Base-by-base conservation (phyloP, 2,888 invertebrate genomes). In the Drosophila nigricruria region DNA sequence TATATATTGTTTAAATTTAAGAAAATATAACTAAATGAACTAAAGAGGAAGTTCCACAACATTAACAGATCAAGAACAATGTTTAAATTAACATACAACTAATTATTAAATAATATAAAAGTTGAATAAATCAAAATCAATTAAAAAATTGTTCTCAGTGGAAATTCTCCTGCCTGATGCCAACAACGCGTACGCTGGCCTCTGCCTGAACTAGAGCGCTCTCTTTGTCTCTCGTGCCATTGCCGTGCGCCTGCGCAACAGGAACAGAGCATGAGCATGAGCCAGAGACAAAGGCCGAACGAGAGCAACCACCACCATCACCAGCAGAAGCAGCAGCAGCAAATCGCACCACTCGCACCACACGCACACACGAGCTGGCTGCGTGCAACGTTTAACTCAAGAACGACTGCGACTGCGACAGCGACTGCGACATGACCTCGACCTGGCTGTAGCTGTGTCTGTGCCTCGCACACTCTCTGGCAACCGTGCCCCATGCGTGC, bases 401-500 rank as follows among this genome's bases (percentile, higher is more conserved):
- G 53, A 70, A 49, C 23, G 45, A 23, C 43, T 49, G 18, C 32
- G 34, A 49, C 49, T 52, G 32, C 52, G 34, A 68, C 42, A 59
- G 36, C 69, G 67, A 66, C 69, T 65, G 61, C 73, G 77, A 77
- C 86, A 70, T 86, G 83, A 83, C 88, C 88, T 86, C 88, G 83
- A 88, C 83, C 83, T 68, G 86, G 66, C 67, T 74, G 63, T 69
- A 5, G 56, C 32, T 53, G 50, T 62, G 58, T 74, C 34, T 73
- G 74, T 63, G 77, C 70, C 73, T 69, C 67, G 77, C 83, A 82
- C 83, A 86, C 83, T 83, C 82, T 82, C 62, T 58, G 45, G 68
- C 63, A 85, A 59, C 67, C 86, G 82, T 89, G 85, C 82, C 76
- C 78, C 88, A 89, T 88, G 89, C 89, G 85, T 89, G 85, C 89